Evolutionary conservation across 2,113 vertebrate species (phyloP).

Genomic region (Colossoma macropomum): DNA sequence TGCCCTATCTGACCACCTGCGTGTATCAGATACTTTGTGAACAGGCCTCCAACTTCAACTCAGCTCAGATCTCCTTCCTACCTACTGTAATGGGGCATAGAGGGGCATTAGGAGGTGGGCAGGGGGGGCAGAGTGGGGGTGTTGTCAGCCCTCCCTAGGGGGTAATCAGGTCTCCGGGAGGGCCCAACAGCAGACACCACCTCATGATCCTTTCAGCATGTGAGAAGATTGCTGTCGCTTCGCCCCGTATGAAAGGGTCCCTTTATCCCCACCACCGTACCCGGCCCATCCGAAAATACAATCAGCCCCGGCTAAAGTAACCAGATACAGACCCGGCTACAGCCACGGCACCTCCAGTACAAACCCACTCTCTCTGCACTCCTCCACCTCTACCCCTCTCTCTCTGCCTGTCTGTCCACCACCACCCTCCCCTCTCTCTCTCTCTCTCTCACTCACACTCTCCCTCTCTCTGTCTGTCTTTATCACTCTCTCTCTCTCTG

Average conservation of each 20-base stretch:
- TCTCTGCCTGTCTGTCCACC: constrained; percentile 31
- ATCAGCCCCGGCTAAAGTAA: constrained; percentile 77
- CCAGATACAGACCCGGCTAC: constrained; percentile 69
- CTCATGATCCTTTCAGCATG: constrained; percentile 72
- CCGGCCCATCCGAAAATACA: constrained; percentile 79
- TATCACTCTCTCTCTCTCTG: too few species aligned
- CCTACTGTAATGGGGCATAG: not conserved
- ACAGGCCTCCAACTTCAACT: not conserved
- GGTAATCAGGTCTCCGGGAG: constrained; percentile 65
- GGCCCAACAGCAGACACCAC: constrained; percentile 69
- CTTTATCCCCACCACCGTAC: constrained; percentile 67
- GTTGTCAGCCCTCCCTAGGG: constrained; percentile 65
- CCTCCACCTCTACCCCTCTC: constrained; percentile 20
- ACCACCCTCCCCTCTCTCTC: constrained; percentile 45
- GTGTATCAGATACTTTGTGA: not conserved
- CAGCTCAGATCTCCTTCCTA: not conserved
- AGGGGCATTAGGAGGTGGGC: constrained; percentile 7
- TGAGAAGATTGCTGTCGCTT: constrained; percentile 76
- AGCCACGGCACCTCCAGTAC: constrained; percentile 67
- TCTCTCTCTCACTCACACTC: constrained; percentile 21
- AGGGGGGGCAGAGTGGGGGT: constrained; percentile 38
- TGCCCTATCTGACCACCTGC: not conserved
- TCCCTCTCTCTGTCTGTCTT: constrained; percentile 42
- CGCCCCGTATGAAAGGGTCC: constrained; percentile 77
- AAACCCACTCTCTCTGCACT: constrained; percentile 61